Percentiles rank a stretch among this genome's conserved stretches.
phyloP scores from a whole-genome alignment of 1,140 invertebrate species.

The Manduca sexta region DNA sequence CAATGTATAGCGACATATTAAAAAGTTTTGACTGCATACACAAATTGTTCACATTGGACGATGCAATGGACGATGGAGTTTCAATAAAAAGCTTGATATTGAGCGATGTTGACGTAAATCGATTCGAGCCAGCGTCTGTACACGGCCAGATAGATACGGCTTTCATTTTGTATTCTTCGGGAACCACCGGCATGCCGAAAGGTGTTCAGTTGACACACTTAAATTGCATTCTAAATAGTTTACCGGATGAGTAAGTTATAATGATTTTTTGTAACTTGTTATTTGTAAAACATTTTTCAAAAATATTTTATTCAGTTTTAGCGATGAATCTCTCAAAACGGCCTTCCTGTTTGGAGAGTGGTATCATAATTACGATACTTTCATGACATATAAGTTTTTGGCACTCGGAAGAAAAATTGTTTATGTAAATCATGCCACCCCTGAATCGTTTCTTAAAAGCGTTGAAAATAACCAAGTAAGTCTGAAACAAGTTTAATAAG shows the following conservation, averaged over 20 bases:
- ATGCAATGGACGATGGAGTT: constrained; percentile 13
- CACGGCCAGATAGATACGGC: constrained; percentile 45
- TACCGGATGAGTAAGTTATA: constrained; percentile 41
- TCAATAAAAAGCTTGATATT: constrained; percentile 26
- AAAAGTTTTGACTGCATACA: constrained; percentile 33
- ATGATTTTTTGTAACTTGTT: not conserved
- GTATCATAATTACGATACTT: constrained; percentile 46
- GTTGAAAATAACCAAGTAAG: constrained; percentile 30
- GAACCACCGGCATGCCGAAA: constrained; percentile 86
- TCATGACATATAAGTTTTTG: constrained; percentile 42
- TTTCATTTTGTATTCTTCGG: constrained; percentile 73
- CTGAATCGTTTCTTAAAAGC: constrained; percentile 20
- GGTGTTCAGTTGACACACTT: constrained; percentile 82
- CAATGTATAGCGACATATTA: constrained; percentile 35
- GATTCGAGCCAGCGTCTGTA: constrained; percentile 38
- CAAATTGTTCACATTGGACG: constrained; percentile 33
- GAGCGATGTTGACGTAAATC: constrained; percentile 29
- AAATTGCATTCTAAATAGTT: constrained; percentile 72
- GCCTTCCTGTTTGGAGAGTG: constrained; percentile 21
- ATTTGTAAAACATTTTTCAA: too few species aligned
- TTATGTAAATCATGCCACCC: constrained; percentile 25
- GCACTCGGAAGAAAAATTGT: constrained; percentile 32
- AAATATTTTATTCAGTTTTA: constrained; percentile 17
- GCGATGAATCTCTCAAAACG: constrained; percentile 17
- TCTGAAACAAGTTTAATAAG: not conserved